Base-by-base conservation (phyloP, 1,140 invertebrate genomes). In the Portunus trituberculatus region DNA sequence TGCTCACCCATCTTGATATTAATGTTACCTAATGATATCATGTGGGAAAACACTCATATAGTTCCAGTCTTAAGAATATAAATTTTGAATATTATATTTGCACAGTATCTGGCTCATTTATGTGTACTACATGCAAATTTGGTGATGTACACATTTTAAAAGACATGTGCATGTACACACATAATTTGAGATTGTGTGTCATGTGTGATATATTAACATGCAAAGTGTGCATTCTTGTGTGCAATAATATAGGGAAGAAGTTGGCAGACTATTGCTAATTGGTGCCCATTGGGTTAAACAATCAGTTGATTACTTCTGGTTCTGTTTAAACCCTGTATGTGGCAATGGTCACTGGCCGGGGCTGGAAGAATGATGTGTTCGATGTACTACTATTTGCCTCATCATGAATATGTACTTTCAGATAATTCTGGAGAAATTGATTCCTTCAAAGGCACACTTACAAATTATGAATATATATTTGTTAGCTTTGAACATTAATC, bases 1-100 rank as follows among this genome's bases (percentile, higher is more conserved):
- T 76, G 90, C 52, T 91, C 90, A 91, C 28, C n/a, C 89, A 76
- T 82, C 87, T 89, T 89, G 45, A 88, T 88, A 88, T 88, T 88
- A 45, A 45, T 39, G 86, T 45, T 88, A 32, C n/a, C 14, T 31
- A 88, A 6, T 88, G 14, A 25, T 46, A 76, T 8, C 25, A n/a
- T 76, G 67, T n/a, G 20, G n/a, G n/a, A 76, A 25, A 76, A 76
- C 67, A 76, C 52, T 39, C 32, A 31, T 46, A 88, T 46, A 88
- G 86, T 88, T 29, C 29, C 32, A 8, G 16, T 88, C 29, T 88
- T 46, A 76, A 25, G 67, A 76, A n/a, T 76, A 76, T 76, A 76
- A 76, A 76, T 76, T 20, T n/a, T 76, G 20, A 76, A 76, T 7
- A 76, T 16, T 76, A n/a, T 76, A 25, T 76, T 76, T 76, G 67